Percentiles rank a stretch among this genome's conserved stretches.
Conservation (phyloP, 92 coral and sea anemone genomes). For the Heteractis magnifica region DNA sequence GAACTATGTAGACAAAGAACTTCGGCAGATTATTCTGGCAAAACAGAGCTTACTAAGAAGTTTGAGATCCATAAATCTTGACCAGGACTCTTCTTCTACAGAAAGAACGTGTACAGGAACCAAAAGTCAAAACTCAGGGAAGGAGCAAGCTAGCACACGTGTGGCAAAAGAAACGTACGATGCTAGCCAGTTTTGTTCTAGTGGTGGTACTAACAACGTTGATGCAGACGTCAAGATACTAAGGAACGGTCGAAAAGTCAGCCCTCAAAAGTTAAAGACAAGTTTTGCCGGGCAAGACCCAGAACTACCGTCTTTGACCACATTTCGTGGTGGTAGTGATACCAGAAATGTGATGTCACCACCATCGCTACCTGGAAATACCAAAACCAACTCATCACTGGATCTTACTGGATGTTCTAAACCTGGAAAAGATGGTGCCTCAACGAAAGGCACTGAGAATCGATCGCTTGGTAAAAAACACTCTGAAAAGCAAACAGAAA, state of each 20-base stretch:
- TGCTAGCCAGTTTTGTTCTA: too few relatives aligned
- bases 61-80: neutral
- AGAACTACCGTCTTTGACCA: too few relatives aligned
- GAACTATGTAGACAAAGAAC: slow-evolving; percentile 24
- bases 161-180: too few relatives aligned
- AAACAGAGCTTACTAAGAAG: slow-evolving; percentile 16
- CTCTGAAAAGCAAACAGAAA: neutral
- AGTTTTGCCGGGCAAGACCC: too few relatives aligned
- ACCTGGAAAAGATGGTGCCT: neutral
- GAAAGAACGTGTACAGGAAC: neutral
- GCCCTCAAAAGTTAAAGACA: too few relatives aligned
- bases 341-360: neutral
- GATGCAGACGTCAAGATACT: too few relatives aligned
- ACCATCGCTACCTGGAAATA: slow-evolving; percentile 1
- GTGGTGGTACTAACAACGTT: too few relatives aligned
- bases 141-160: neutral
- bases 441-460: neutral
- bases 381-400: neutral
- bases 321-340: neutral
- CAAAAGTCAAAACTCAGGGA: neutral
- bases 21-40: slow-evolving; percentile 16
- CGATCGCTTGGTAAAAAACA: neutral
- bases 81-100: neutral
- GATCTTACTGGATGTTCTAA: neutral
- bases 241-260: too few relatives aligned